phyloP scores from a whole-genome alignment of 2,888 invertebrate genomes.

The Drosophila affinis region DNA sequence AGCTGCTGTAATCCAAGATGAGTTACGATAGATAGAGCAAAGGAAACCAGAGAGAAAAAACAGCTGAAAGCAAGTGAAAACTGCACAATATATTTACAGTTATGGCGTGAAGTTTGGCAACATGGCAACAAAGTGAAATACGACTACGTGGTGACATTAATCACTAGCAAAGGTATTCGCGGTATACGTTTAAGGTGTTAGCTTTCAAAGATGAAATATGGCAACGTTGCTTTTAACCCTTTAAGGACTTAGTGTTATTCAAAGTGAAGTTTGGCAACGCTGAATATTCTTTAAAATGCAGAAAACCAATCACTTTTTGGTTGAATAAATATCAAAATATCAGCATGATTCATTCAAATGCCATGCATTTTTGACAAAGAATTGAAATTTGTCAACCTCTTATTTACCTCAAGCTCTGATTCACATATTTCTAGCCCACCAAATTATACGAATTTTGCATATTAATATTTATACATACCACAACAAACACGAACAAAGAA shows the following conservation, averaged over 20 bases:
- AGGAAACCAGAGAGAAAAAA: constrained; percentile 14
- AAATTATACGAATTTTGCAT: constrained; percentile 8
- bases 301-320: background rate
- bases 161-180: background rate
- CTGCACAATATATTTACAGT: constrained; percentile 1
- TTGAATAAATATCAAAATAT: background rate
- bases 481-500: constrained; percentile 10
- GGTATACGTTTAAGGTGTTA: no score
- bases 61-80: constrained; percentile 18
- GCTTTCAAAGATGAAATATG: no score
- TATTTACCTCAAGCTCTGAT: background rate
- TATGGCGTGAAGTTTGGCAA: background rate
- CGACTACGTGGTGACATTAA: background rate
- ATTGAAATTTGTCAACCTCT: background rate
- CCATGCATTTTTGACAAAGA: background rate
- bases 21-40: constrained; percentile 54
- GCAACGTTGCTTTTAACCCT: no score
- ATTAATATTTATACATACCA: constrained; percentile 12
- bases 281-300: background rate
- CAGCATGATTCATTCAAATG: background rate
- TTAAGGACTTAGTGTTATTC: no score
- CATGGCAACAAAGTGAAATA: background rate
- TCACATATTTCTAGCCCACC: constrained; percentile 3
- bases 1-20: constrained; percentile 58
- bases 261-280: constrained; percentile 40